Evolutionary conservation across 2,888 invertebrate species (phyloP), one percentile per base, ranked within the genome.

Genomic region (Ypsolopha scabrella): DNA sequence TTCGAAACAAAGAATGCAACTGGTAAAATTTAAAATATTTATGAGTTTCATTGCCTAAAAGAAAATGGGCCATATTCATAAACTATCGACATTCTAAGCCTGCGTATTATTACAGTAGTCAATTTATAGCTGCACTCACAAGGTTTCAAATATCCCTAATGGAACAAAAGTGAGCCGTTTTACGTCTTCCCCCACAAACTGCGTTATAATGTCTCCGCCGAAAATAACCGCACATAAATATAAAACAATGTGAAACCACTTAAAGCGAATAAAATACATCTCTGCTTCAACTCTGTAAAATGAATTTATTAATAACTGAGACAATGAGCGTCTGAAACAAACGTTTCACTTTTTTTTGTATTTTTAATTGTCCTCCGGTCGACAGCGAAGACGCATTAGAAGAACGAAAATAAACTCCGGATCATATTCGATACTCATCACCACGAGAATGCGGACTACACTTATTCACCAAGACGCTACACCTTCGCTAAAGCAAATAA

Each of bases 191-290:
- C 86, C 83, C 80, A 81, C 85, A 81, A 83, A 81, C 82, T 80
- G 81, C 81, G 80, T 83, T 82, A 86, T 85, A 82, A 86, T 80
- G 86, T 81, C 76, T 73, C 72, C 67, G 75, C 77, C 82, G 69
- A 83, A 86, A 86, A 86, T 86, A 86, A 80, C 81, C 79, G 71
- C 81, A 83, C 85, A 86, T 86, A 85, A 86, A 86, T 85, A 85
- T 80, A 83, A 86, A 85, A 83, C 83, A 86, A 86, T 85, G 86
- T 86, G 83, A 85, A 83, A 85, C 86, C 86, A 86, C 86, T 86
- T 86, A 86, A 83, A 86, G 85, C 82, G 85, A 85, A 86, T 86
- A 86, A 86, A 86, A 85, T 83, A 83, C 83, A 86, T 79, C 82
- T 82, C 82, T 72, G 75, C 80, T 80, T 80, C 81, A 75, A 79